These are phyloP conservation scores for Mycetomoellerius zeteki DNA, from an alignment of 1,140 invertebrate genomes.

Conservation along the genomic window DNA sequence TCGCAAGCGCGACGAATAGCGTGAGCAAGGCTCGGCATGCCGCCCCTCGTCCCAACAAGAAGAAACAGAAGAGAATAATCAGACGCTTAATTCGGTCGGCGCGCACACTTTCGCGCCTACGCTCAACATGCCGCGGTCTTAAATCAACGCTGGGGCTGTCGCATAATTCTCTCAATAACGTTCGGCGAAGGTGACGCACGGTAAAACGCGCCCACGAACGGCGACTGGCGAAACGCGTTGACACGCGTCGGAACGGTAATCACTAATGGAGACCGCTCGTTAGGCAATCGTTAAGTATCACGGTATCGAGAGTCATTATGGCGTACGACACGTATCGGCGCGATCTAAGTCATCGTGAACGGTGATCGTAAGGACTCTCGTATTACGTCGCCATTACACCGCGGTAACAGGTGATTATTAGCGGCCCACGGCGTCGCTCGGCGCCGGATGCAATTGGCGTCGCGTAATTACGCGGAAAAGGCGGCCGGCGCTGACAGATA, in stretches of 20 bases:
- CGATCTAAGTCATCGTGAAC: constrained; percentile 43
- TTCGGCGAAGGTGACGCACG: constrained; percentile 26
- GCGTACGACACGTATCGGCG: constrained; percentile 38
- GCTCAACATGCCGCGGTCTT: constrained; percentile 30
- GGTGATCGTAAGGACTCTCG: constrained; percentile 17
- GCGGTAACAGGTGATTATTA: constrained; percentile 61
- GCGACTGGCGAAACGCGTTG: constrained; percentile 38
- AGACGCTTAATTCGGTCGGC: constrained; percentile 57
- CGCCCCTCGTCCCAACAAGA: background rate
- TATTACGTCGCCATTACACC: constrained; percentile 53
- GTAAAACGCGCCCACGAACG: constrained; percentile 41
- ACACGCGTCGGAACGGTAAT: constrained; percentile 58
- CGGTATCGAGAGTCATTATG: constrained; percentile 49
- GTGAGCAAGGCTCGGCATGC: background rate
- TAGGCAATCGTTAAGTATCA: constrained; percentile 57
- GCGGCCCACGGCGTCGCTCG: constrained; percentile 47
- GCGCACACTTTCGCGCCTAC: constrained; percentile 48
- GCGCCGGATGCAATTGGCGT: constrained; percentile 58
- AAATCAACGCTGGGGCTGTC: constrained; percentile 53
- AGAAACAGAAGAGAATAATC: constrained; percentile 49
- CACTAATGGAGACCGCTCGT: constrained; percentile 46
- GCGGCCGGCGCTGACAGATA: constrained; percentile 24
- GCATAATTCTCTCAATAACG: constrained; percentile 56
- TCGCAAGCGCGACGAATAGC: constrained; percentile 44
- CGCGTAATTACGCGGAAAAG: constrained; percentile 55